Base-by-base conservation (phyloP, 2,888 invertebrate genomes). In the Hypsopygia costalis region DNA sequence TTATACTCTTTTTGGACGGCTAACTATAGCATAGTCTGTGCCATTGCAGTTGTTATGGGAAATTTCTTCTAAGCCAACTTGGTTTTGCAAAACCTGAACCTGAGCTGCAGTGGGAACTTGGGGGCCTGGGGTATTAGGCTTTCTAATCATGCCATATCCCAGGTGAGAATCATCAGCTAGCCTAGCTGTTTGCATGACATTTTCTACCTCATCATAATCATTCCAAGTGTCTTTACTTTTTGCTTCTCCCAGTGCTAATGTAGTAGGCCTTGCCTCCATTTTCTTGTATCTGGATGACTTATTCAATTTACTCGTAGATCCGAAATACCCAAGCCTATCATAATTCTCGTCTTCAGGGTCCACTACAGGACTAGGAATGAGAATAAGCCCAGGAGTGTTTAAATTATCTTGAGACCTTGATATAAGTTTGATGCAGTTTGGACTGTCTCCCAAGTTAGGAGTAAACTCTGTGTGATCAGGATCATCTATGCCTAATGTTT, bases 1-100 rank as follows among this genome's bases (percentile, higher is more conserved):
- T 34, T 91, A 95, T 77, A 95, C 95, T 82, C 93, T 91, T 91
- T 95, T 95, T 66, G 95, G 93, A 80, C 95, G 95, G 70, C 95
- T 95, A 42, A 96, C 93, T 63, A 95, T 91, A 47, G 95, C 95
- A 81, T 96, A 96, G 62, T 94, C 94, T 48, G 92, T 92, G 40
- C 95, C 93, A 68, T 95, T 95, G 55, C 92, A 93, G 58, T 91
- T 91, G 63, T 92, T 92, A 68, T 94, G 94, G 62, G 90, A 91
- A 25, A 94, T 86, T 55, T 90, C 89, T 52, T 87, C 85, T 39
- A 88, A 66, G 4, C 76, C 81, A 30, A 85, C 78, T 62, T 79
- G 79, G 42, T 83, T 83, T 46, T 88, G 87, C 29, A 81, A 63
- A n/a, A 71, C 81, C 55, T 81, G 81, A 7, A 81, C 81, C 62